Base-by-base conservation (phyloP, 2,888 invertebrate genomes). In the Rotaria macrura region DNA sequence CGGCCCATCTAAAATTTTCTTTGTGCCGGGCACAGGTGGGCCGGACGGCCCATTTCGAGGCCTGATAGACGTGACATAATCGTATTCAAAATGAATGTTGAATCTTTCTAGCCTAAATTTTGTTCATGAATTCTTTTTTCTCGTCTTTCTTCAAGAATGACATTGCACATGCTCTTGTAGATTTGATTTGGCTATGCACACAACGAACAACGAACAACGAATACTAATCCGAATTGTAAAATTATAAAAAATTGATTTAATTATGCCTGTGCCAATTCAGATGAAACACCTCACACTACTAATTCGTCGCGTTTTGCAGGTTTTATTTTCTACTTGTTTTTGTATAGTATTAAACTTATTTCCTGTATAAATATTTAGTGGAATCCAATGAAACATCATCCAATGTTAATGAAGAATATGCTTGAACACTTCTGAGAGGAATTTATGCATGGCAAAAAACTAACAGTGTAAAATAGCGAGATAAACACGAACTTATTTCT, bases 181-280 rank as follows among this genome's bases (percentile, higher is more conserved):
- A 79, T 5, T n/a, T 79, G 23, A 79, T 79, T 12, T 43, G 38
- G 74, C 38, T 23, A 43, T 79, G 74, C 43, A 25, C 74, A 43
- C 38, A 38, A 9, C 74, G 74, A n/a, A n/a, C n/a, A n/a, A n/a
- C n/a, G n/a, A 10, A 23, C 38, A 40, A 17, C 65, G 34, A 65
- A 12, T 43, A 84, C 86, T 10, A 86, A 84, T 74, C 86, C 86
- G 25, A 84, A 84, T 29, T 54, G 72, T 23, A 86, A 86, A 86
- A 86, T 86, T 49, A 49, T 86, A 14, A 86, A 86, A 86, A 86
- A 86, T 84, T 40, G 84, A 52, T 72, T 72, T 17, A 84, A 38
- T 52, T 86, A 84, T 86, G 34, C 84, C 14, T 84, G 84, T 74
- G 74, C 55, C 54, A 84, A 86, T 74, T 83, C 74, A 14, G 54